These are phyloP conservation scores for Drosophila aff. DNA, from an alignment of 1,140 invertebrate genomes.

Conservation along the genomic window DNA sequence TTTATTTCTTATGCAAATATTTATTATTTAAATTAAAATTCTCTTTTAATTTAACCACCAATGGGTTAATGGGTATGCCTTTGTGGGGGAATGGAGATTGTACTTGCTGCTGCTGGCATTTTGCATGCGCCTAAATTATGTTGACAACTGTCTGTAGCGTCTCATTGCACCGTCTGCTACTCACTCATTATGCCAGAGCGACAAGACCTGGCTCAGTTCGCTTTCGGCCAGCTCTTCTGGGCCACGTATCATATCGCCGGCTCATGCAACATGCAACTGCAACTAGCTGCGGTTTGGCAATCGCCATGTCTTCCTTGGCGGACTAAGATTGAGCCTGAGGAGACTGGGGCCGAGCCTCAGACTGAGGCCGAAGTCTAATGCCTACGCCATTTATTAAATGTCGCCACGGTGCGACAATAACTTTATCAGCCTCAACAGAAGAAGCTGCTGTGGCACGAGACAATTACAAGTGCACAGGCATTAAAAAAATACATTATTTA, in stretches of 20 bases:
- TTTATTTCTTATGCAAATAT: neutral
- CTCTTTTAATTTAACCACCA: neutral
- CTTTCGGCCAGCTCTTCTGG: slow-evolving; percentile 20
- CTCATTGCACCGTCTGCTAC: slow-evolving; percentile 77
- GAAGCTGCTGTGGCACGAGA: slow-evolving; percentile 34
- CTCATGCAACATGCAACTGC: slow-evolving; percentile 79
- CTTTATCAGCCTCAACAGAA: slow-evolving; percentile 72
- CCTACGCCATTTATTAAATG: slow-evolving; percentile 84
- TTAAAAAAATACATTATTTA: neutral
- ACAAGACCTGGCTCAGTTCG: slow-evolving; percentile 36
- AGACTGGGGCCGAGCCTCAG: neutral
- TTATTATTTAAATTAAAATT: neutral
- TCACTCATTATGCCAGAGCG: slow-evolving; percentile 75
- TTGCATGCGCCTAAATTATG: slow-evolving; percentile 82
- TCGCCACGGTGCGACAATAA: slow-evolving; percentile 82
- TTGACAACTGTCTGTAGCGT: slow-evolving; percentile 81
- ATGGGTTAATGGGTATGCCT: slow-evolving; percentile 10
- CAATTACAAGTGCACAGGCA: slow-evolving; percentile 12
- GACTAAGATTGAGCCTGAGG: neutral
- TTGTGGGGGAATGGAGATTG: slow-evolving; percentile 38
- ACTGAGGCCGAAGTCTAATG: slow-evolving; percentile 71
- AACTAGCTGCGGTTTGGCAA: slow-evolving; percentile 47
- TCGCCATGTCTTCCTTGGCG: slow-evolving; percentile 17
- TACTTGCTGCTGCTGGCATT: slow-evolving; percentile 56
- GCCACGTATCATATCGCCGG: slow-evolving; percentile 74